Evolutionary conservation across 2,888 invertebrate species (phyloP).

Genomic region (Beris chalybata): DNA sequence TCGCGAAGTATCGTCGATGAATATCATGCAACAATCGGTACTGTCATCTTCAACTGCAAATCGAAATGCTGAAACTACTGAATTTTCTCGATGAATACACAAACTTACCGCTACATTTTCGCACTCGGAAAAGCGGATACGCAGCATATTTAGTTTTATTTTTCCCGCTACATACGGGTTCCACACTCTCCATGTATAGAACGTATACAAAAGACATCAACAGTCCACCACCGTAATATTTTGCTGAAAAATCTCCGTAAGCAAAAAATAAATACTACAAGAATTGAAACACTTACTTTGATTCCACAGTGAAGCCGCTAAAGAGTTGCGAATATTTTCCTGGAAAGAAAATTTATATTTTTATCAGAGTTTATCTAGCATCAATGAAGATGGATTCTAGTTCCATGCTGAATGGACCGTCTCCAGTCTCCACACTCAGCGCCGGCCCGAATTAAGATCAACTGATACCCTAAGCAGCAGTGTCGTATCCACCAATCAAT

Average conservation of each 20-base stretch:
- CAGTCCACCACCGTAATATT: constrained; percentile 40
- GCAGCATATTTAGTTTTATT: constrained; percentile 44
- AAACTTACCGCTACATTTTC: constrained; percentile 49
- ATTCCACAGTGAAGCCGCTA: too few species aligned
- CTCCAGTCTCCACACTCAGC: too few species aligned
- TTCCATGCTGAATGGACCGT: too few species aligned
- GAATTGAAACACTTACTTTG: too few species aligned
- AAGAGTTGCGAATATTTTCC: too few species aligned
- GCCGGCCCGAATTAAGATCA: too few species aligned
- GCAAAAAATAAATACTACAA: too few species aligned
- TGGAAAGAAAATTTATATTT: too few species aligned
- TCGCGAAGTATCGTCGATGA: constrained; percentile 52
- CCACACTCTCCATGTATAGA: constrained; percentile 33
- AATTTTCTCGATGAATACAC: neutral
- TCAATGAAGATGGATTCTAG: too few species aligned
- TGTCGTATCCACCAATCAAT: too few species aligned
- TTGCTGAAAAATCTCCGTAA: constrained; percentile 3
- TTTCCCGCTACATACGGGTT: constrained; percentile 34
- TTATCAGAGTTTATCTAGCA: too few species aligned
- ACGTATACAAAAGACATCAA: constrained; percentile 50
- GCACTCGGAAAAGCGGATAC: constrained; percentile 50
- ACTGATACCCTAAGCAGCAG: too few species aligned
- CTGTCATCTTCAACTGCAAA: constrained; percentile 42
- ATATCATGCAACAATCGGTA: constrained; percentile 50
- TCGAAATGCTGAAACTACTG: neutral